These are phyloP conservation scores for Petrocephalus microphthalmus DNA, from an alignment of 2,113 vertebrate genomes.

Conservation along the genomic window DNA sequence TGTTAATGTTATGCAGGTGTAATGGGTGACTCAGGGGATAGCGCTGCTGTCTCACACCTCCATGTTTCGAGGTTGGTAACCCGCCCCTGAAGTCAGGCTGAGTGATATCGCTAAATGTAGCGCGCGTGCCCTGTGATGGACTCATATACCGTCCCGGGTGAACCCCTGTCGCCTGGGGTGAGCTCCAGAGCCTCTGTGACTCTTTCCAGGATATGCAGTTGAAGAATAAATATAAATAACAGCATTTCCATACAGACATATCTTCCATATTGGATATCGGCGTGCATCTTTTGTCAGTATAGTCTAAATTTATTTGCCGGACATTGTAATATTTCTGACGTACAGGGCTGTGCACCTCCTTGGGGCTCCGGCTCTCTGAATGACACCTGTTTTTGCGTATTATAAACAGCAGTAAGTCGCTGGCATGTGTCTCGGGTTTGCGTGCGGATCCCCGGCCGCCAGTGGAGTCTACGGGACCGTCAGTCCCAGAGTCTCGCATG, in stretches of 20 bases:
- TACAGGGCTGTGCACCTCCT: background rate
- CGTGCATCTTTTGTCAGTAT: background rate
- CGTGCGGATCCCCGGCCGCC: background rate
- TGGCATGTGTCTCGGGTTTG: background rate
- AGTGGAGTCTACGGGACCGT: background rate
- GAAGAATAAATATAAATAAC: background rate
- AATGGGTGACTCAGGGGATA: background rate
- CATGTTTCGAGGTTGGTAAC: background rate
- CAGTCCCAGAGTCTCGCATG: background rate
- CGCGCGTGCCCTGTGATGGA: background rate
- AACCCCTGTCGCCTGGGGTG: background rate
- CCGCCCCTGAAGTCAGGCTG: background rate
- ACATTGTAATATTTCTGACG: background rate
- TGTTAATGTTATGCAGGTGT: background rate
- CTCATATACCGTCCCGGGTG: background rate
- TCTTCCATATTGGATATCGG: background rate
- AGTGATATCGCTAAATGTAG: background rate
- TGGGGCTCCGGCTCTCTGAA: background rate
- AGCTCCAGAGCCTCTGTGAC: background rate
- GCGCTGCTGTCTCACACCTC: background rate
- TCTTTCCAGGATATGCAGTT: background rate
- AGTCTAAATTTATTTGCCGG: background rate
- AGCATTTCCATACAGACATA: background rate
- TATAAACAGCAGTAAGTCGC: background rate
- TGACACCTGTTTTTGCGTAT: background rate